Base-by-base conservation (phyloP, 1,140 invertebrate species). In the Medauroidea extradentata region DNA sequence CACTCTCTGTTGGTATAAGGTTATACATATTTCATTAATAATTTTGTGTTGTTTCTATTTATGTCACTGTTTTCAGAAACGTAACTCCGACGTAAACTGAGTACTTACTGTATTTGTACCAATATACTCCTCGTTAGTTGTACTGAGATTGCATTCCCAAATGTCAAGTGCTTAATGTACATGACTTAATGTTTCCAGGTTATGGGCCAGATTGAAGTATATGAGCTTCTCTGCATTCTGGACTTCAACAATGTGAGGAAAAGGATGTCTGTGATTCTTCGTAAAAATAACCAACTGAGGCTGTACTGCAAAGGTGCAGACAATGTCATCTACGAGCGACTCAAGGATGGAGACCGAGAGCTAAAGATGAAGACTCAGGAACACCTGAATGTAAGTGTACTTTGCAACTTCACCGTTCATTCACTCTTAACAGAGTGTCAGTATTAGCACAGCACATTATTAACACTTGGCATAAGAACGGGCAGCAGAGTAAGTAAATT, bases 231-330 rank as follows among this genome's bases (percentile, higher is more conserved):
- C 44, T 94, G 94, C 76, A 99, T 99, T 74, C 82, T 99, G 59
- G 97, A 99, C 80, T 99, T 99, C 75, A 98, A 99, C 80, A 99
- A 99, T 79, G 90, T 97, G 63, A 82, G 97, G 59, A 99, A 99
- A 81, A 82, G 97, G 75, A 99, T 99, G 97, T 99, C 96, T 52
- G 96, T 99, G 51, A 96, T 99, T 71, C 80, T 96, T 63, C 83
- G 89, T 71, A 87, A 83, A 67, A 88, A 96, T 69, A 90, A 91
- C 38, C 85, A 90, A 70, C 85, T 99, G 64, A 83, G 86, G 69
- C 82, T 99, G 61, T 96, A 96, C 74, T 98, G 95, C 75, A 99
- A 99, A 84, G 96, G 97, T 63, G 97, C 97, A 49, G 97, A 99
- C 80, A 97, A 94, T 76, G 93, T 99, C 61, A 93, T 99, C 73